Conservation (phyloP, 35 echinoderm and acorn worm genomes). For the Hemicentrotus pulcherrimus region DNA sequence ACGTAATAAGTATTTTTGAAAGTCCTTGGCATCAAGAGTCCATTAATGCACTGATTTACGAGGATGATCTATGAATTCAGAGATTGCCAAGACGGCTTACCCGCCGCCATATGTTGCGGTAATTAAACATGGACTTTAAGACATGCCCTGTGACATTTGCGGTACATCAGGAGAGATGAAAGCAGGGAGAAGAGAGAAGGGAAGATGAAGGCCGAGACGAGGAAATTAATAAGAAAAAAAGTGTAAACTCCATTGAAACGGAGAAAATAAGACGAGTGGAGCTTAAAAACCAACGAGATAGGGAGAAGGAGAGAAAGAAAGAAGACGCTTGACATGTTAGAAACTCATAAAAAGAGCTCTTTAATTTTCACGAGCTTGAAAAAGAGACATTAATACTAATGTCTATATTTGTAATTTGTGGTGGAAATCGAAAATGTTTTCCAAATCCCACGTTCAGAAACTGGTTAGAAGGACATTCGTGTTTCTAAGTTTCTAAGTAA, state of each 20-base stretch:
- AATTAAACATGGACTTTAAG: background rate
- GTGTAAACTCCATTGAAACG: background rate
- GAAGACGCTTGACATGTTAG: background rate
- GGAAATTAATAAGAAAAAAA: background rate
- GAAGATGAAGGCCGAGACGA: background rate
- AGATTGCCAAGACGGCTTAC: background rate
- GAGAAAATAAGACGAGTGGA: background rate
- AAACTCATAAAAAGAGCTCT: background rate
- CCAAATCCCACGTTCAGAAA: background rate
- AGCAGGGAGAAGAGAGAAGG: background rate
- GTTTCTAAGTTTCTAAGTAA: background rate
- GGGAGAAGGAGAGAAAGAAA: background rate
- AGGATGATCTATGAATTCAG: background rate
- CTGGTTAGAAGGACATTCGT: background rate
- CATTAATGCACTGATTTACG: conserved; percentile 12
- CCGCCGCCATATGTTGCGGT: background rate
- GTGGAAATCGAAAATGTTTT: no score
- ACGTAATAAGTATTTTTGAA: background rate
- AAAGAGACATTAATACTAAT: no score
- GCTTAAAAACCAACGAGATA: background rate
- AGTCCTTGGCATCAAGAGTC: background rate
- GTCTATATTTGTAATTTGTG: no score
- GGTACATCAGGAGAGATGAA: background rate
- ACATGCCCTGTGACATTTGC: conserved; percentile 7
- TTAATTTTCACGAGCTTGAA: no score